These are phyloP conservation scores for Indicator indicator DNA, from an alignment of 2,113 vertebrate genomes.

Conservation along the genomic window DNA sequence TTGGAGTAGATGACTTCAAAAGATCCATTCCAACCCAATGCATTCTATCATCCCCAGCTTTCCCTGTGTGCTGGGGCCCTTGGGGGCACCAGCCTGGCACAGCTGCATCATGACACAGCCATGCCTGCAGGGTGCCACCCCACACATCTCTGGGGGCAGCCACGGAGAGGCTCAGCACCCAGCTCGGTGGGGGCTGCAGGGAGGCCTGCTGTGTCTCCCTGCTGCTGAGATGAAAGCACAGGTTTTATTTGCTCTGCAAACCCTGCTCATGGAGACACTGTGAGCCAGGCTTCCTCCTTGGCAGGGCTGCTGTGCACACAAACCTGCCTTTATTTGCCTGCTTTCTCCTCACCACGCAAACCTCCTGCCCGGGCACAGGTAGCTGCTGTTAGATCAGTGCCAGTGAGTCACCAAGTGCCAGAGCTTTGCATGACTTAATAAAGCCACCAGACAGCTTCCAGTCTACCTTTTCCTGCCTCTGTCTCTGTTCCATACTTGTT, in stretches of 20 bases:
- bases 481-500: not conserved
- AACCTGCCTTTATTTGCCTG: not conserved
- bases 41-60: rapidly evolving
- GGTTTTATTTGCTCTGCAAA: not conserved
- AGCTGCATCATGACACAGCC: rapidly evolving
- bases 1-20: too few species aligned
- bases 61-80: rapidly evolving
- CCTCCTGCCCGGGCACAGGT: not conserved
- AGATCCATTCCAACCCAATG: too few species aligned
- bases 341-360: not conserved
- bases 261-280: not conserved
- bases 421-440: not conserved
- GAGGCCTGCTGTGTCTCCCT: not conserved
- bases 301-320: not conserved
- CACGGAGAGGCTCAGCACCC: not conserved
- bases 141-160: not conserved
- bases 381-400: not conserved
- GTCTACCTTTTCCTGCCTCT: not conserved
- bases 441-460: not conserved
- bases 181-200: rapidly evolving
- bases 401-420: not conserved
- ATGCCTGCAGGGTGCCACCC: rapidly evolving
- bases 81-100: rapidly evolving
- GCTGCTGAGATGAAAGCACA: not conserved
- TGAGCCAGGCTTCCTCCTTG: not conserved